A percentile compares a stretch with the other conserved stretches of the same genome.
These are phyloP conservation scores for Heteromurus nitidus DNA, from an alignment of 2,888 invertebrate genomes.

Conservation along the genomic window DNA sequence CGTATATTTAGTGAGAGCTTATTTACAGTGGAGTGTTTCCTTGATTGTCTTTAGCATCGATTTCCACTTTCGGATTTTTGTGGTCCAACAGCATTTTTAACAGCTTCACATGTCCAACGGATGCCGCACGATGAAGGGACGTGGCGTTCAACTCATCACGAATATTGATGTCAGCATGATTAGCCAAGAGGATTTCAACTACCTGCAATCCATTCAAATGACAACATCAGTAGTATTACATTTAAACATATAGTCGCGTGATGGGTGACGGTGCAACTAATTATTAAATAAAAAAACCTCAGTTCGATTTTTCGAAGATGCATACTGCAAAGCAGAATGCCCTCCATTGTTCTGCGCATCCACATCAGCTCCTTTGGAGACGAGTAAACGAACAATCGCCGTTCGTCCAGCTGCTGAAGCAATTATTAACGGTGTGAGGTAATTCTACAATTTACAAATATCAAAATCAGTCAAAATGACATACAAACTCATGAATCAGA, in stretches of 20 bases:
- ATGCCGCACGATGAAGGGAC: conserved; percentile 87
- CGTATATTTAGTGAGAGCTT: neutral
- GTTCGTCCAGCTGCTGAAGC: conserved; percentile 86
- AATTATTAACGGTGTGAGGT: conserved; percentile 86
- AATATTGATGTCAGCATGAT: conserved; percentile 83
- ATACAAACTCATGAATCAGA: no score
- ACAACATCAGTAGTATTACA: neutral
- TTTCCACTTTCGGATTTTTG: conserved; percentile 75
- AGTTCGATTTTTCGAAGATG: conserved; percentile 88
- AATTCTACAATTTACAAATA: conserved; percentile 78
- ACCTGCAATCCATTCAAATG: conserved; percentile 82
- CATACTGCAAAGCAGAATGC: conserved; percentile 89
- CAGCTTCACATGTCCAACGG: conserved; percentile 83
- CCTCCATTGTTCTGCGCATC: conserved; percentile 84
- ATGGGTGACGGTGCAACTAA: neutral
- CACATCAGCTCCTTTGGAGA: conserved; percentile 83
- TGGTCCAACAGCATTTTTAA: conserved; percentile 82
- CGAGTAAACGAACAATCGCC: conserved; percentile 81
- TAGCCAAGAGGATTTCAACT: conserved; percentile 81
- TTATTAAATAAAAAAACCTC: conserved; percentile 78
- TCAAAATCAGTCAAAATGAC: no score
- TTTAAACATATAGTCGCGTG: neutral
- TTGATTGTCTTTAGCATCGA: conserved; percentile 81
- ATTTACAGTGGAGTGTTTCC: conserved; percentile 86
- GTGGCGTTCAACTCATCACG: conserved; percentile 83